Evolutionary conservation across 2,888 invertebrate genomes (phyloP), one percentile per base, ranked within the genome.

Genomic region (Notodonta dromedarius): DNA sequence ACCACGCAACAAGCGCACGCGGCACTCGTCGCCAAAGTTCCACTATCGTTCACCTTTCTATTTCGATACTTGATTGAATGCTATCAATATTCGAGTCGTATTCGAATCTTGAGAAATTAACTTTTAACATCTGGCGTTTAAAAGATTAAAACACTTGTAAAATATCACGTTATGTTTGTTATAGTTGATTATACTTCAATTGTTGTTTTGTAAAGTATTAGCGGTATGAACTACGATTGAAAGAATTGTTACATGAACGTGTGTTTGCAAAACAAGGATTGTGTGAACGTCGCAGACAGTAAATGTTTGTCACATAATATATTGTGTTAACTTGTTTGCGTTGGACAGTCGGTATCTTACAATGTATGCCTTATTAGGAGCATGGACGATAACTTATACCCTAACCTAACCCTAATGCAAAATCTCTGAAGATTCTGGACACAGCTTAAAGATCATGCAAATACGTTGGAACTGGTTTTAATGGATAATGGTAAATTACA

Each of bases 201-300:
- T 48, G 48, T 13, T 48, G 16, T 16, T n/a, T n/a, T 16, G 13
- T 39, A 40, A 14, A 40, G 40, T 32, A 44, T 24, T 16, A 13
- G 48, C 56, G 62, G 66, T 67, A 66, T 57, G 35, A 59, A 58
- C 74, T 75, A 52, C 56, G 24, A 56, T 53, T 54, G 48, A 53
- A 54, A 32, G 53, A 59, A 65, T 56, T 14, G 52, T 8, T 32
- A 24, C 54, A 58, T 63, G 63, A 46, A 60, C 50, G 61, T 51
- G 64, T 74, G 76, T 78, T 75, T 77, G 75, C 76, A 78, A 78
- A 78, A 78, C 75, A 71, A 58, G 48, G 67, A 71, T 62, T 61
- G 65, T 63, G 64, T 53, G 62, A 63, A 55, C 12, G 58, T 59
- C 0, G 44, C 32, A 59, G 58, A 70, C 61, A 69, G 24, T 24